Percentiles rank a stretch among this genome's conserved stretches.
phyloP scores from a whole-genome alignment of 2,113 vertebrate genomes.

The Anoura caudifer region DNA sequence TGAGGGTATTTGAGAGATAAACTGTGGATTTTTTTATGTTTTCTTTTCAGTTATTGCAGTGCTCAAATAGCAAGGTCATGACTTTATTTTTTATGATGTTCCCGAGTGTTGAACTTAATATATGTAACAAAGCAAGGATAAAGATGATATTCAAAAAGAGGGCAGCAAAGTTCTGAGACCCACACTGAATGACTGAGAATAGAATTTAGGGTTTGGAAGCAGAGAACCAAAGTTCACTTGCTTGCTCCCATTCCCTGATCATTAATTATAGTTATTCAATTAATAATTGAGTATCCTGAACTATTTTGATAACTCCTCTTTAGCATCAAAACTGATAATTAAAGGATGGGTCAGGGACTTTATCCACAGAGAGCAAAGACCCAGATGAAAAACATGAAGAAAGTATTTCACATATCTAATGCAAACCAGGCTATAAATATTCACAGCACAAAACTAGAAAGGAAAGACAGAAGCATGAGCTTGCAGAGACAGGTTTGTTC shows the following conservation, averaged over 20 bases:
- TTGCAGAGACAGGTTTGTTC: slow-evolving; percentile 68
- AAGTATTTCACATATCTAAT: slow-evolving; percentile 18
- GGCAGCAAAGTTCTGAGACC: neutral
- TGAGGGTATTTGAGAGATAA: neutral
- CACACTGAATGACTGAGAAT: neutral
- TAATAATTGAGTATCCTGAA: slow-evolving; percentile 70
- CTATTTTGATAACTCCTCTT: slow-evolving; percentile 55
- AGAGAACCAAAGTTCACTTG: neutral
- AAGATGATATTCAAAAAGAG: neutral
- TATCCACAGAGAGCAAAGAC: slow-evolving; percentile 49
- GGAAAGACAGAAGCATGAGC: slow-evolving; percentile 61
- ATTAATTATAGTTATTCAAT: slow-evolving; percentile 46
- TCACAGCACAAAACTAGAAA: slow-evolving; percentile 45
- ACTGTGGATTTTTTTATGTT: neutral
- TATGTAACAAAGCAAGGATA: neutral
- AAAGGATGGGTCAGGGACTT: slow-evolving; percentile 39
- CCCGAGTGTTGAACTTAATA: neutral
- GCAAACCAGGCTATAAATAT: slow-evolving; percentile 68
- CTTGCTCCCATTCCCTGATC: neutral
- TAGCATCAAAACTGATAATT: slow-evolving; percentile 63
- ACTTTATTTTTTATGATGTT: neutral
- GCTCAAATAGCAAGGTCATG: neutral
- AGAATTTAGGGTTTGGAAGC: neutral
- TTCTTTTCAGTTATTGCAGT: neutral
- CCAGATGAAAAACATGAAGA: slow-evolving; percentile 61